Evolutionary conservation across 2,113 vertebrate genomes (phyloP).

Genomic region (Copsychus sechellarum): DNA sequence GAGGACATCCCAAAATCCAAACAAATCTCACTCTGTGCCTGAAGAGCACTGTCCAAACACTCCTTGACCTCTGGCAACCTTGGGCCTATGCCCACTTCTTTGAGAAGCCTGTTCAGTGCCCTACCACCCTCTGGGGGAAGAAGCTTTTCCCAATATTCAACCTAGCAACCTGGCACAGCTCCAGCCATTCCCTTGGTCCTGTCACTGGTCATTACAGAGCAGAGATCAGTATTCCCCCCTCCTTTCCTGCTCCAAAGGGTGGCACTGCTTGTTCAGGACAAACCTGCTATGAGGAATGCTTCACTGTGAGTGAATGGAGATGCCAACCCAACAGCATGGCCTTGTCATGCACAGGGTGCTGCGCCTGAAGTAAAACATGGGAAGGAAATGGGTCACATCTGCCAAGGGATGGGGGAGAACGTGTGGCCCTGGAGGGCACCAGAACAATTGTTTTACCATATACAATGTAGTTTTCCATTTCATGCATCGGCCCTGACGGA

Average conservation of each 20-base stretch:
- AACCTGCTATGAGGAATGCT: background rate
- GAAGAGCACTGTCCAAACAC: background rate
- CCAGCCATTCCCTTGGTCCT: background rate
- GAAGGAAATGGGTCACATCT: background rate
- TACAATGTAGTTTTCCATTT: background rate
- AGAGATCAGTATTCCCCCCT: background rate
- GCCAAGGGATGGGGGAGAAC: background rate
- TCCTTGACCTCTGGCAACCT: background rate
- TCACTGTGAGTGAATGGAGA: background rate
- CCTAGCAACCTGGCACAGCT: background rate
- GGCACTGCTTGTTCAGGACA: background rate
- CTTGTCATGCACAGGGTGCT: background rate
- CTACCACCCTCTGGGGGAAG: background rate
- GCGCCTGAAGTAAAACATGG: background rate
- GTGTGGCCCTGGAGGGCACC: accelerated
- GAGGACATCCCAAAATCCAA: background rate
- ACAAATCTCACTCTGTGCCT: background rate
- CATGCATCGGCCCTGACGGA: accelerated
- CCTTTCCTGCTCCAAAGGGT: background rate
- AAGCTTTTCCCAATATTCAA: background rate
- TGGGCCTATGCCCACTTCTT: background rate
- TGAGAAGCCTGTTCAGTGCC: background rate
- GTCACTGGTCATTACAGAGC: background rate
- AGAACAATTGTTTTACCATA: background rate
- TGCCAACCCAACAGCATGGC: background rate